Conservation (phyloP, 2,888 invertebrate species). For the Chrysolina americana region DNA sequence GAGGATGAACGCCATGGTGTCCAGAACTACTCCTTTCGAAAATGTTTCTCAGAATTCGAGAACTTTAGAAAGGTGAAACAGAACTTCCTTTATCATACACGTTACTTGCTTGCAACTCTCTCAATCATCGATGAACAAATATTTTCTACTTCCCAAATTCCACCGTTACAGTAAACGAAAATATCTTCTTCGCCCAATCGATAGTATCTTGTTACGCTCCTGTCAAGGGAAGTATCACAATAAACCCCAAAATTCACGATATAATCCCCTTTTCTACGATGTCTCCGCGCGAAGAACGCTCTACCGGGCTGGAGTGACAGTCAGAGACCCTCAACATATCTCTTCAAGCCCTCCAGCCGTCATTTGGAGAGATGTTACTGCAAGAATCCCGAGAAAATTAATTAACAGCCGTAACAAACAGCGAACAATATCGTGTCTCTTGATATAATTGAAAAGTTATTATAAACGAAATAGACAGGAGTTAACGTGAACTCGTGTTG, state of each 20-base stretch:
- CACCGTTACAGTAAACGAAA: too few species aligned
- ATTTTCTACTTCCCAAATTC: too few species aligned
- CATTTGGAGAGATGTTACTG: constrained; percentile 36
- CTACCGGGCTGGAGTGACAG: constrained; percentile 44
- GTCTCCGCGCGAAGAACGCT: constrained; percentile 40
- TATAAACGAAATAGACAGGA: constrained; percentile 33
- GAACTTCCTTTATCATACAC: too few species aligned
- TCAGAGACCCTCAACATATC: constrained; percentile 45
- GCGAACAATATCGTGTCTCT: constrained; percentile 38
- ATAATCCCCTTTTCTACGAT: constrained; percentile 47
- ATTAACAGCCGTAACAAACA: constrained; percentile 40
- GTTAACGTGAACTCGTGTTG: constrained; percentile 18
- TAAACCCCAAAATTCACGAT: constrained; percentile 37
- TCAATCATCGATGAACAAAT: too few species aligned
- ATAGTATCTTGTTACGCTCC: constrained; percentile 2
- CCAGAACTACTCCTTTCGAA: too few species aligned
- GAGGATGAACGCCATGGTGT: too few species aligned
- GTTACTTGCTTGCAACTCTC: too few species aligned
- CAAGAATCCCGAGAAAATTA: constrained; percentile 34
- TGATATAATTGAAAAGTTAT: constrained; percentile 40
- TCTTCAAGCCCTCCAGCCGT: constrained; percentile 39
- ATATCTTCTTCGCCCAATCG: too few species aligned
- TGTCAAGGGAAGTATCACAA: constrained; percentile 22
- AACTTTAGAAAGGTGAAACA: too few species aligned
- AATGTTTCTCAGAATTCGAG: too few species aligned